Conservation (phyloP, 2,797 vertebrate genomes). For the Molossus molossus region DNA sequence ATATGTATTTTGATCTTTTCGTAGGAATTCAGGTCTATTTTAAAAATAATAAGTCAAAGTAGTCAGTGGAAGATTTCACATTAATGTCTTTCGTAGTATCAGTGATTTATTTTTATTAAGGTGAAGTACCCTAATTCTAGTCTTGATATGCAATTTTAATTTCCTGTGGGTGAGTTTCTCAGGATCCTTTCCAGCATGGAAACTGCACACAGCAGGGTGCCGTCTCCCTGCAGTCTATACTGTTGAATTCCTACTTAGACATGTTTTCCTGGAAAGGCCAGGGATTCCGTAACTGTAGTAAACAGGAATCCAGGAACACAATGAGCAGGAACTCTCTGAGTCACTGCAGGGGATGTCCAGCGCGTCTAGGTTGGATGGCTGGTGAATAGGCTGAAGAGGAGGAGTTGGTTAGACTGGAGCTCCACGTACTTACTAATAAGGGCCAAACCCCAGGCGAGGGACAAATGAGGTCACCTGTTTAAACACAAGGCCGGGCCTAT, state of each 20-base stretch:
- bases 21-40: slow-evolving; percentile 14
- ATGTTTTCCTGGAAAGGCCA: slow-evolving; percentile 50
- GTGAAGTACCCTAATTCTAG: slow-evolving; percentile 17
- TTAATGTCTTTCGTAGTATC: slow-evolving; percentile 2
- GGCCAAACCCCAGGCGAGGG: slow-evolving; percentile 45
- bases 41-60: slow-evolving; percentile 32
- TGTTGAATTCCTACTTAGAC: slow-evolving; percentile 63
- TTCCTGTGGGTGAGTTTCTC: slow-evolving; percentile 24
- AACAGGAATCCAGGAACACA: slow-evolving; percentile 80
- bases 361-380: slow-evolving; percentile 53
- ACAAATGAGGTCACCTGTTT: slow-evolving; percentile 72
- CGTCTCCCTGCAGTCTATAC: not conserved
- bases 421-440: slow-evolving; percentile 73
- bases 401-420: slow-evolving; percentile 29
- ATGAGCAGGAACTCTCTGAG: slow-evolving; percentile 81
- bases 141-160: slow-evolving; percentile 30
- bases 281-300: slow-evolving; percentile 66
- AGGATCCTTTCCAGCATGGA: slow-evolving; percentile 7
- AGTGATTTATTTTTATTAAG: not conserved
- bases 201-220: not conserved
- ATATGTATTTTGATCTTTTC: slow-evolving; percentile 7
- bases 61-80: not conserved
- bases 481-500: slow-evolving; percentile 11
- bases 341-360: slow-evolving; percentile 70
- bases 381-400: not conserved